These are phyloP conservation scores for Acleris emargana DNA, from an alignment of 2,888 invertebrate genomes.

Conservation along the genomic window DNA sequence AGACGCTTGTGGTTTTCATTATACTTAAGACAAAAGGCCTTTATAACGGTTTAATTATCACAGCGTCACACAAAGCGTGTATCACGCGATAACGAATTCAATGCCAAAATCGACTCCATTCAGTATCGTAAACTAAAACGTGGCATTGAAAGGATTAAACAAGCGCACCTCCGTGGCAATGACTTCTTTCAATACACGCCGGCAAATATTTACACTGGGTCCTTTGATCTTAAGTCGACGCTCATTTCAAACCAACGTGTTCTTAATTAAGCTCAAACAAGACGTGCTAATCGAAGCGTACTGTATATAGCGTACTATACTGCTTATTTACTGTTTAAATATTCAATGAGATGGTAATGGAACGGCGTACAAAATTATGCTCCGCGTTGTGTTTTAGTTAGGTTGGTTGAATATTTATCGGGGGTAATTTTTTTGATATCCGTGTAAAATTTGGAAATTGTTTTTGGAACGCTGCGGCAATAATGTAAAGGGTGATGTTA, in stretches of 20 bases:
- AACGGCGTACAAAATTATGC: constrained; percentile 30
- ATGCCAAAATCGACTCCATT: too few relatives aligned
- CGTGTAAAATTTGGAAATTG: too few relatives aligned
- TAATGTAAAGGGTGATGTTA: too few relatives aligned
- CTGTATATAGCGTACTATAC: constrained; percentile 34
- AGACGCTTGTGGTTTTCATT: too few relatives aligned
- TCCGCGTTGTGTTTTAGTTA: constrained; percentile 14
- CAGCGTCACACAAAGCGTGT: constrained; percentile 1
- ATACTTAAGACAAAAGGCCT: constrained; percentile 11
- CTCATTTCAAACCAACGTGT: constrained; percentile 70
- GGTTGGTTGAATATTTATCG: constrained; percentile 1
- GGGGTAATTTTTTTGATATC: too few relatives aligned
- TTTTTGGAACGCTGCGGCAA: too few relatives aligned
- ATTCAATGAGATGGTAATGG: constrained; percentile 37
- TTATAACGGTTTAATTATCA: constrained; percentile 17
- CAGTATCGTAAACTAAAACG: too few relatives aligned
- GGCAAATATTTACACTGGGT: constrained; percentile 72
- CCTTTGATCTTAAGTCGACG: constrained; percentile 75
- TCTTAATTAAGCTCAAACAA: constrained; percentile 82
- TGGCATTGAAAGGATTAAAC: constrained; percentile 2
- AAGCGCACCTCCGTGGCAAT: constrained; percentile 58
- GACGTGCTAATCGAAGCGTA: constrained; percentile 66
- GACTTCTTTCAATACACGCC: constrained; percentile 77
- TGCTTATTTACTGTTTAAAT: constrained; percentile 36
- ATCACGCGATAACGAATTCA: constrained; percentile 1